These are phyloP conservation scores for Thera britannica DNA, from an alignment of 2,888 invertebrate species.

Conservation along the genomic window DNA sequence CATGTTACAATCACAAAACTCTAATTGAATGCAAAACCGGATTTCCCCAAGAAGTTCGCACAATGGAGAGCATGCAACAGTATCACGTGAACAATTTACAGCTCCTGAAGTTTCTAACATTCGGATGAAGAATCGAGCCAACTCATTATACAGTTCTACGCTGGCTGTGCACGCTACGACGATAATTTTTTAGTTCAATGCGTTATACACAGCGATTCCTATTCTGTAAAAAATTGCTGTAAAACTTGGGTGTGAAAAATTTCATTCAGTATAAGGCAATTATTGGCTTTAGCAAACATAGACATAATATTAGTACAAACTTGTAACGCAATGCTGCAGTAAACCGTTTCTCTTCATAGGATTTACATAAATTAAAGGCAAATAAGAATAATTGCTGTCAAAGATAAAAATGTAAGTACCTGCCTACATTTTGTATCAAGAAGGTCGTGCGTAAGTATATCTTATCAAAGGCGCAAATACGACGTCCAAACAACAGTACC, in stretches of 20 bases:
- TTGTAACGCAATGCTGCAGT: no score
- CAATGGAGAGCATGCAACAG: slow-evolving; percentile 13
- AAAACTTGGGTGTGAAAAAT: no score
- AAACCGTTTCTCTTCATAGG: not conserved
- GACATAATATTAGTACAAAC: no score
- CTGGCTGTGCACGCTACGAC: slow-evolving; percentile 14
- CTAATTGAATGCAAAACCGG: slow-evolving; percentile 16
- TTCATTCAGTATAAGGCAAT: no score
- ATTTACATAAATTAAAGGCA: not conserved
- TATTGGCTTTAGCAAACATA: no score
- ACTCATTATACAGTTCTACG: slow-evolving; percentile 23
- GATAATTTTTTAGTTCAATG: slow-evolving; percentile 21
- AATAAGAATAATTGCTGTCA: not conserved
- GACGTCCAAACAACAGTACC: not conserved
- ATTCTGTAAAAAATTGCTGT: not conserved
- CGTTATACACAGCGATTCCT: not conserved
- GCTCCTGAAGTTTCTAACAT: slow-evolving; percentile 18
- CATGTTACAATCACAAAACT: no score
- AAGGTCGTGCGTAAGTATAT: slow-evolving; percentile 1
- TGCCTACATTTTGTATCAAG: not conserved
- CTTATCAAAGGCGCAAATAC: not conserved
- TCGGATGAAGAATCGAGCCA: slow-evolving; percentile 27
- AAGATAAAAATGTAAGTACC: not conserved
- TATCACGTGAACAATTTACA: slow-evolving; percentile 24
- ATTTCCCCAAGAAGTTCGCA: slow-evolving; percentile 16